A percentile compares a stretch with the other conserved stretches of the same genome.
These are phyloP conservation scores for Istiophorus platypterus DNA, from an alignment of 2,113 vertebrate species.

Conservation along the genomic window DNA sequence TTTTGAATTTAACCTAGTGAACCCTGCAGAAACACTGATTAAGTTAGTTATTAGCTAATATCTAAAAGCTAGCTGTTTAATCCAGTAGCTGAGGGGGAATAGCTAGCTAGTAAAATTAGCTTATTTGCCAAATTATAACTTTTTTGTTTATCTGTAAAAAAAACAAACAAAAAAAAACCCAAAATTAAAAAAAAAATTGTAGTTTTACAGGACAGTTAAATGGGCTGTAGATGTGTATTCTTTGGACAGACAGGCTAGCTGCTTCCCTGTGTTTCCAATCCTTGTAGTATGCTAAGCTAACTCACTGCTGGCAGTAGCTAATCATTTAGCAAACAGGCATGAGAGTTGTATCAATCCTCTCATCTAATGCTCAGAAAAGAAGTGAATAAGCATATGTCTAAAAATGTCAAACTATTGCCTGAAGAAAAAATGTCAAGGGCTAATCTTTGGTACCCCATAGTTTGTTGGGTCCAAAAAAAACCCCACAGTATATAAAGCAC, in stretches of 20 bases:
- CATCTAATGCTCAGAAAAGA: not conserved
- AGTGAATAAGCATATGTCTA: not conserved
- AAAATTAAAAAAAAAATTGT: too few relatives aligned
- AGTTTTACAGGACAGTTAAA: not conserved
- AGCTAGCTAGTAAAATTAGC: too few relatives aligned
- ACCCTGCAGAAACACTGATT: too few relatives aligned
- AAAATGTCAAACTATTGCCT: slow-evolving; percentile 20
- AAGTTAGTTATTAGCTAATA: too few relatives aligned
- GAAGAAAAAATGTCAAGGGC: slow-evolving; percentile 6
- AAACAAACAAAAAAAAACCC: too few relatives aligned
- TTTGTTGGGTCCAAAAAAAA: too few relatives aligned
- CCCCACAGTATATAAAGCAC: not conserved
- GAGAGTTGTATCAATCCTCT: not conserved
- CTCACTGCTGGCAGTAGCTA: not conserved
- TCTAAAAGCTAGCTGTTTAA: too few relatives aligned
- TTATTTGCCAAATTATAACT: too few relatives aligned
- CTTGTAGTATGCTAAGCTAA: slow-evolving; percentile 4
- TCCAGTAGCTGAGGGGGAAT: too few relatives aligned
- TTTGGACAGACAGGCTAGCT: not conserved
- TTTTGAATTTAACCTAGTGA: too few relatives aligned
- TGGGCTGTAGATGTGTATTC: not conserved
- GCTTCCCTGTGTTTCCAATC: not conserved
- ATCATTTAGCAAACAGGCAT: not conserved
- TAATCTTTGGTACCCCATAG: too few relatives aligned
- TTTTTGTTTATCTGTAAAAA: too few relatives aligned